Evolutionary conservation across 2,797 vertebrate species (phyloP).

Genomic region (Lerista edwardsae): DNA sequence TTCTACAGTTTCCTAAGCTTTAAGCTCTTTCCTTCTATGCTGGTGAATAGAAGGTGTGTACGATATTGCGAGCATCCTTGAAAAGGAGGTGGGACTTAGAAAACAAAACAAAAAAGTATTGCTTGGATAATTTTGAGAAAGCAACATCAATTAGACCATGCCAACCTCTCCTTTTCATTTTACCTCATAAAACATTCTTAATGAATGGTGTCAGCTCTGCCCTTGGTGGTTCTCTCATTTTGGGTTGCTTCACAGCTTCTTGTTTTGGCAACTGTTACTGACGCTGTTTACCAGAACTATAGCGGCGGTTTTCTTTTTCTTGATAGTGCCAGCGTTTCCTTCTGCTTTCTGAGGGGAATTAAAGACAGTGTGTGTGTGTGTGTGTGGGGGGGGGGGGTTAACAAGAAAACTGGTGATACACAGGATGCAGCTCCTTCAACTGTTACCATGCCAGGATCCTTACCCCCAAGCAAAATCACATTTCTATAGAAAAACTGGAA

Average conservation of each 20-base stretch:
- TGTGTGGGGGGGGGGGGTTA: too few relatives aligned
- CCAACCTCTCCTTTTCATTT: neutral
- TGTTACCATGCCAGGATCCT: neutral
- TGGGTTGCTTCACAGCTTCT: slow-evolving; percentile 26
- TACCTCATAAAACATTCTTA: neutral
- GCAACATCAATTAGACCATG: neutral
- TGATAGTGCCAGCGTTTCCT: neutral
- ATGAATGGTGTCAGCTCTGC: neutral
- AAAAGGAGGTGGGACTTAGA: neutral
- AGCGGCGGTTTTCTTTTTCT: neutral
- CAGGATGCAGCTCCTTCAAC: neutral
- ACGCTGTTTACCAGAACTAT: slow-evolving; percentile 14
- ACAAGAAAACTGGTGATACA: neutral
- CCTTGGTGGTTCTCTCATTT: slow-evolving; percentile 2
- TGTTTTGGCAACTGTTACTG: neutral
- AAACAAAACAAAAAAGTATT: neutral
- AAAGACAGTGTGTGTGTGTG: too few relatives aligned
- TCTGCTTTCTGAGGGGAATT: neutral
- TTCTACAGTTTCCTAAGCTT: neutral
- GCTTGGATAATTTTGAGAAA: neutral
- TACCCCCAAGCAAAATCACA: neutral
- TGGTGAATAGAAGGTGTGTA: neutral
- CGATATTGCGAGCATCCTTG: neutral
- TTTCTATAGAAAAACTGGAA: neutral
- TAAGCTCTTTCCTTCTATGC: neutral